Conservation (phyloP, 1,140 invertebrate species). For the Acromyrmex charruanus region DNA sequence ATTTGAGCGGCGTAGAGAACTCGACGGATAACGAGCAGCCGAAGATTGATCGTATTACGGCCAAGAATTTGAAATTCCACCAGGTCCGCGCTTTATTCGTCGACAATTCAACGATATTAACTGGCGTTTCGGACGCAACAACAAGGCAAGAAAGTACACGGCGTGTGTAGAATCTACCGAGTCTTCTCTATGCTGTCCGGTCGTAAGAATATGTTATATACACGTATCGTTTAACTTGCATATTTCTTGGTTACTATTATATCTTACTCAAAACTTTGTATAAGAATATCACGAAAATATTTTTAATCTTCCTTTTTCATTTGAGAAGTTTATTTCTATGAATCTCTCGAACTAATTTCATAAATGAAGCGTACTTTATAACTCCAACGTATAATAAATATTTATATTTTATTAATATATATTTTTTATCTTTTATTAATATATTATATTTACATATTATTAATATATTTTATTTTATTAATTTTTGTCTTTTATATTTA, state of each 20-base stretch:
- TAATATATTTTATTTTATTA: no score
- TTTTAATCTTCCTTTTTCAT: neutral
- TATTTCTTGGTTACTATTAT: constrained; percentile 33
- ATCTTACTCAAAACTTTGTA: neutral
- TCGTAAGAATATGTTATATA: neutral
- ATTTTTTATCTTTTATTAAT: neutral
- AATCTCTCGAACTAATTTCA: neutral
- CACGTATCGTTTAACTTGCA: constrained; percentile 27
- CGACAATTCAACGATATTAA: constrained; percentile 60
- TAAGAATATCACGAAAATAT: neutral
- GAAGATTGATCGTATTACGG: constrained; percentile 72
- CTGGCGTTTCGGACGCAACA: constrained; percentile 38
- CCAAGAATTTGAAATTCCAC: constrained; percentile 68
- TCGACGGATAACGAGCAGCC: constrained; percentile 72
- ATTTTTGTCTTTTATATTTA: neutral
- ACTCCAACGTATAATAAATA: no score
- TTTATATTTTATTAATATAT: no score
- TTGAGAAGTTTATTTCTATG: neutral
- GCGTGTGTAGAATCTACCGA: neutral
- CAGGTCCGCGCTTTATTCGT: constrained; percentile 58
- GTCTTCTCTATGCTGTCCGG: constrained; percentile 4
- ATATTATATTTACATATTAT: neutral
- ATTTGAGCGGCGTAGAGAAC: constrained; percentile 66
- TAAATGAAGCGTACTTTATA: neutral
- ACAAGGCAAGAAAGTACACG: constrained; percentile 26